Percentiles rank a stretch among this genome's conserved stretches.
Conservation (phyloP, 1,140 invertebrate genomes). For the Leptopilina clavipes region DNA sequence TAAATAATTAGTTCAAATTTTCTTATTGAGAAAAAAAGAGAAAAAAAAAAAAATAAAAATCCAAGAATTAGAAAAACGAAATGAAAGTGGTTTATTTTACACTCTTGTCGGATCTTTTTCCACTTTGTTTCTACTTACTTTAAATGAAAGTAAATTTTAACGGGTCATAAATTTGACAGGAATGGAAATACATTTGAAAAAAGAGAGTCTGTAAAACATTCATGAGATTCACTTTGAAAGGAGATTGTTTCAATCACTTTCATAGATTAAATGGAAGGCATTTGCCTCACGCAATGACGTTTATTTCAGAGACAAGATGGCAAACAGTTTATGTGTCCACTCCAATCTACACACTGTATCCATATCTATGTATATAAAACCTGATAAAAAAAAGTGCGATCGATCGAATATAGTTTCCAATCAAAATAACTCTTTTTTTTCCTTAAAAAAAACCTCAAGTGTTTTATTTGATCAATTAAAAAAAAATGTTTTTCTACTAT, state of each 20-base stretch:
- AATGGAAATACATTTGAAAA: not conserved
- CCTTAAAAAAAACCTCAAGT: too few relatives aligned
- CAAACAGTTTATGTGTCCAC: not conserved
- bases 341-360: not conserved
- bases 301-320: slow-evolving; percentile 16
- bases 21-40: too few relatives aligned
- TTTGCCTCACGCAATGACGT: not conserved
- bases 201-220: slow-evolving; percentile 2
- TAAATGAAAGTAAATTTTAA: slow-evolving; percentile 7
- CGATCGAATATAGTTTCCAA: too few relatives aligned
- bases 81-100: not conserved
- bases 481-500: too few relatives aligned
- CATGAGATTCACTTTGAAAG: not conserved
- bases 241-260: slow-evolving; percentile 26
- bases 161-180: not conserved
- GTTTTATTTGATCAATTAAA: too few relatives aligned
- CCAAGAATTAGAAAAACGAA: too few relatives aligned
- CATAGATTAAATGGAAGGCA: slow-evolving; percentile 18
- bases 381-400: too few relatives aligned
- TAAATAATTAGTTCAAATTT: too few relatives aligned
- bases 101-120: not conserved
- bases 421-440: too few relatives aligned
- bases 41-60: too few relatives aligned
- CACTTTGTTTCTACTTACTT: not conserved
- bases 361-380: not conserved